phyloP scores from a whole-genome alignment of 2,888 invertebrate species.

The Sepioteuthis lessoniana region DNA sequence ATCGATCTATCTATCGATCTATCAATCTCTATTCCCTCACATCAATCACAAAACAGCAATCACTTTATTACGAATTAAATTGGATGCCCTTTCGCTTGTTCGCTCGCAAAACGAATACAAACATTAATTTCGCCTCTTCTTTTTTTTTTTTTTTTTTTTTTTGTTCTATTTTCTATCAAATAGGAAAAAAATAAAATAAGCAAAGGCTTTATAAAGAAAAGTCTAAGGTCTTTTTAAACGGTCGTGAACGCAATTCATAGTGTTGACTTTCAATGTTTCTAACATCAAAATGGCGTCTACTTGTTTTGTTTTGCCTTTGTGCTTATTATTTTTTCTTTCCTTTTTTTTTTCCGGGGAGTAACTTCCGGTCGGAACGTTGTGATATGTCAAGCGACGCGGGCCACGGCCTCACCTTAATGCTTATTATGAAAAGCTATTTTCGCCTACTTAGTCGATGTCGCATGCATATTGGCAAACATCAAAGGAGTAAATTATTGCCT shows the following conservation, averaged over 20 bases:
- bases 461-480: not conserved
- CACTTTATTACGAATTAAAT: not conserved
- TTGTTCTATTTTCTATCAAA: not conserved
- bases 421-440: not conserved
- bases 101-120: not conserved
- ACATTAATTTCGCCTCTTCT: not conserved
- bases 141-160: not conserved
- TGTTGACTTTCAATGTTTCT: not conserved
- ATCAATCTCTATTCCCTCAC: not conserved
- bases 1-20: too few species aligned
- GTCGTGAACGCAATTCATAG: not conserved
- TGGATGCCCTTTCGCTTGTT: not conserved
- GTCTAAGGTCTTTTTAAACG: not conserved
- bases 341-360: not conserved
- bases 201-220: not conserved
- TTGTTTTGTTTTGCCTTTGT: too few species aligned
- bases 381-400: not conserved
- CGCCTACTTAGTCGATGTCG: not conserved
- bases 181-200: too few species aligned
- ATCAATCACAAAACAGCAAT: not conserved
- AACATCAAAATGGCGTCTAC: not conserved
- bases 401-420: not conserved
- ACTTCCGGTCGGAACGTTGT: conserved; percentile 1
- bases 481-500: not conserved
- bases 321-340: too few species aligned